These are phyloP conservation scores for Nymphalis io DNA, from an alignment of 1,140 invertebrate genomes.

Conservation along the genomic window DNA sequence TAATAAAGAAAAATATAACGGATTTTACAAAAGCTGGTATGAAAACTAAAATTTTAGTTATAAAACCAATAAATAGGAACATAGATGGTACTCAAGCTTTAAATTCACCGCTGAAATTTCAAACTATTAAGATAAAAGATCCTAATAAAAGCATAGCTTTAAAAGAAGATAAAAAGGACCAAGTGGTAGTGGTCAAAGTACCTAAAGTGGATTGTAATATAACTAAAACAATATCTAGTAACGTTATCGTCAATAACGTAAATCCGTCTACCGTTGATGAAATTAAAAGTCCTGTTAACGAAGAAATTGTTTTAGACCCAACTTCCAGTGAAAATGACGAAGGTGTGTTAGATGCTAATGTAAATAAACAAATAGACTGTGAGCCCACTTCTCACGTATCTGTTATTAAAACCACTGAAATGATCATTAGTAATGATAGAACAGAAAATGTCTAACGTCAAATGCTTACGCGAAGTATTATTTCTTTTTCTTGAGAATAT, in stretches of 20 bases:
- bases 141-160: conserved; percentile 46
- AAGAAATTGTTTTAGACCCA: background rate
- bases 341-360: background rate
- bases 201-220: conserved; percentile 60
- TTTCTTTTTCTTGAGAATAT: conserved; percentile 36
- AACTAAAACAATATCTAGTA: conserved; percentile 21
- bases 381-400: conserved; percentile 4
- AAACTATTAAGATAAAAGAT: conserved; percentile 74
- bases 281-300: conserved; percentile 7
- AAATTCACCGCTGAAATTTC: conserved; percentile 64
- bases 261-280: background rate
- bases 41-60: conserved; percentile 75
- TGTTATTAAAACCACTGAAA: conserved; percentile 10
- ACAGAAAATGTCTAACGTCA: conserved; percentile 13
- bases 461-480: conserved; percentile 22
- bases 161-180: conserved; percentile 61
- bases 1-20: conserved; percentile 70
- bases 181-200: conserved; percentile 68
- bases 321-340: conserved; percentile 7
- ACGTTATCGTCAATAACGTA: conserved; percentile 4
- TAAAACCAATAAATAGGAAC: conserved; percentile 69
- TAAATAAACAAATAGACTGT: conserved; percentile 5
- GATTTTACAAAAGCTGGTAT: conserved; percentile 71
- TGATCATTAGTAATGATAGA: background rate
- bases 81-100: conserved; percentile 54